phyloP scores from a whole-genome alignment of 2,113 vertebrate genomes.

The Ploceus nigricollis region DNA sequence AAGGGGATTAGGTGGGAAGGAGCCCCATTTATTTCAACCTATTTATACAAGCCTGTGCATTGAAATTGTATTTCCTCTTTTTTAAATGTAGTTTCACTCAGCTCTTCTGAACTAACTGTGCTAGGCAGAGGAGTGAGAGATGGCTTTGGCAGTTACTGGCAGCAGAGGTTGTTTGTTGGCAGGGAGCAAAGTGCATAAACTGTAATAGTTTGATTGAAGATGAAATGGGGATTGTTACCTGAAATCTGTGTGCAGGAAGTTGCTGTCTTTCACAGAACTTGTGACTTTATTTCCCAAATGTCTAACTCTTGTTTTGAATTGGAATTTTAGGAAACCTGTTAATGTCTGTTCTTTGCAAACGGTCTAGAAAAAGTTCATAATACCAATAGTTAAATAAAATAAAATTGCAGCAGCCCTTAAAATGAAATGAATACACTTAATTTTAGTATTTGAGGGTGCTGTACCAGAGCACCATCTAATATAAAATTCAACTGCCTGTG shows the following conservation, averaged over 20 bases:
- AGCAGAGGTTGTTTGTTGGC: neutral
- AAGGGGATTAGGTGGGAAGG: neutral
- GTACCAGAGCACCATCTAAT: neutral
- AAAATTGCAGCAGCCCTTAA: neutral
- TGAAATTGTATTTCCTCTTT: neutral
- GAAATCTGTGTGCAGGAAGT: neutral
- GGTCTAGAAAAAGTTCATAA: neutral
- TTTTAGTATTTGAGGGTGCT: neutral
- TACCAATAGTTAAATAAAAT: neutral
- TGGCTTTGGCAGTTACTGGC: neutral
- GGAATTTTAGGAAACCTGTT: neutral
- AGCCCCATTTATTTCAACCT: neutral
- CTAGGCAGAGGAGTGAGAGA: neutral
- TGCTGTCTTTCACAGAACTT: neutral
- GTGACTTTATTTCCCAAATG: neutral
- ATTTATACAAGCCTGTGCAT: neutral
- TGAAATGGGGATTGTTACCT: neutral
- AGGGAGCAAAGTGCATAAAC: neutral
- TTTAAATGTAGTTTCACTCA: neutral
- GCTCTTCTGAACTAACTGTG: neutral
- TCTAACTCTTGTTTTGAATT: neutral
- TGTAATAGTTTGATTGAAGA: neutral
- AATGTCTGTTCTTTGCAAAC: neutral
- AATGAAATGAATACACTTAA: neutral
- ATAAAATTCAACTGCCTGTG: neutral